These are phyloP conservation scores for Zaprionus inermis DNA, from an alignment of 1,140 invertebrate genomes.

Conservation along the genomic window DNA sequence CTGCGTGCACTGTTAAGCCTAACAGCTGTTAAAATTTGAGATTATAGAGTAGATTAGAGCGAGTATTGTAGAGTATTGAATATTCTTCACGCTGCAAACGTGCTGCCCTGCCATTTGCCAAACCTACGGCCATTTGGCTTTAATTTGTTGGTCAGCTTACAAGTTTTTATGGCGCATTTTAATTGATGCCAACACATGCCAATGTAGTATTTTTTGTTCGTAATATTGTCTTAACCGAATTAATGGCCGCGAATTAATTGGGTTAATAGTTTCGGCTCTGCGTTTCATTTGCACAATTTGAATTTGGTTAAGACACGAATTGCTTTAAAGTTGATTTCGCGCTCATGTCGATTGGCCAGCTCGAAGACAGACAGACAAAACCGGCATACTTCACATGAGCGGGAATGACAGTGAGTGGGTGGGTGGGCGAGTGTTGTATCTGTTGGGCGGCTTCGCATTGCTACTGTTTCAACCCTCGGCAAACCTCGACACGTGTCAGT, in stretches of 20 bases:
- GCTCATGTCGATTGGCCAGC: slow-evolving; percentile 42
- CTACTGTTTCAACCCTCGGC: slow-evolving; percentile 35
- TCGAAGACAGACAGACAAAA: slow-evolving; percentile 48
- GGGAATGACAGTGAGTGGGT: not conserved
- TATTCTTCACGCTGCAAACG: not conserved
- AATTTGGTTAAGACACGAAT: slow-evolving; percentile 19
- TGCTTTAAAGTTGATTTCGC: slow-evolving; percentile 19
- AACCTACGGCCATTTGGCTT: slow-evolving; percentile 16
- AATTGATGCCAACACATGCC: slow-evolving; percentile 47
- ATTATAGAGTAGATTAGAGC: not conserved
- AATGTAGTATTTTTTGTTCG: slow-evolving; percentile 33
- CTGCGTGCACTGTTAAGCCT: not conserved
- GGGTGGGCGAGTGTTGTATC: not conserved
- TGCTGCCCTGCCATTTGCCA: not conserved
- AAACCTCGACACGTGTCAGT: slow-evolving; percentile 68
- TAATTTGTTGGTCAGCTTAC: slow-evolving; percentile 53
- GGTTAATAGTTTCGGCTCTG: slow-evolving; percentile 34
- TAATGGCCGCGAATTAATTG: slow-evolving; percentile 45
- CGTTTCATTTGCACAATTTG: slow-evolving; percentile 11
- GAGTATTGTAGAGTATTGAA: not conserved
- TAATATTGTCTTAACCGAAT: slow-evolving; percentile 45
- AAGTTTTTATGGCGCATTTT: slow-evolving; percentile 47
- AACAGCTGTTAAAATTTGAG: not conserved
- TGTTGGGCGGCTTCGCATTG: too few species aligned
- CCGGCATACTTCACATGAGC: slow-evolving; percentile 24